Percentiles rank a stretch among this genome's conserved stretches.
Evolutionary conservation across 2,113 vertebrate genomes (phyloP).

Genomic region (Chunga burmeisteri): DNA sequence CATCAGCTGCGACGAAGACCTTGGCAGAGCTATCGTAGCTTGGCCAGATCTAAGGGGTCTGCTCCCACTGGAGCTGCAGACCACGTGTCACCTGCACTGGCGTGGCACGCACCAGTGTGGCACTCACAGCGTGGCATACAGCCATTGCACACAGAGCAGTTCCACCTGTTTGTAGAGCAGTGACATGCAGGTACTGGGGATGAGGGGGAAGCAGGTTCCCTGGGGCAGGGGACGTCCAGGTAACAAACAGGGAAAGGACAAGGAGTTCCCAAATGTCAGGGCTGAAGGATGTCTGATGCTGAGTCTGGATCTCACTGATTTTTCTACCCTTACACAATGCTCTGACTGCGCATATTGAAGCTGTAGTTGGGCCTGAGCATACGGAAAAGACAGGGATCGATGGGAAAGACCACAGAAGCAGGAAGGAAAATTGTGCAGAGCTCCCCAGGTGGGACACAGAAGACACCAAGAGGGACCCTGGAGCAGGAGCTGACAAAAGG

Average conservation of each 20-base stretch:
- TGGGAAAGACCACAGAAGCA: background rate
- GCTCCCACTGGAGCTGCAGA: background rate
- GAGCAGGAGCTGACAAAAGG: background rate
- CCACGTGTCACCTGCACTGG: fast-evolving
- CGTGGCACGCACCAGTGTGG: background rate
- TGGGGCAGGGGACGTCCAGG: background rate
- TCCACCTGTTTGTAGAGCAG: background rate
- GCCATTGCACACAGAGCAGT: fast-evolving
- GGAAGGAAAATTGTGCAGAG: background rate
- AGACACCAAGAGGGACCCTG: fast-evolving
- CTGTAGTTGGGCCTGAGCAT: background rate
- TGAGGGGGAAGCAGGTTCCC: background rate
- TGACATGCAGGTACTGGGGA: background rate
- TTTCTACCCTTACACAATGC: background rate
- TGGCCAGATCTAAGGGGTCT: background rate
- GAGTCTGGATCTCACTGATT: background rate
- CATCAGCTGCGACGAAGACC: background rate
- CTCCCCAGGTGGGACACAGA: fast-evolving
- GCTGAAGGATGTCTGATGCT: background rate
- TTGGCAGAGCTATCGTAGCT: background rate
- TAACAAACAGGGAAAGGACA: background rate
- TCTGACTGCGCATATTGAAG: fast-evolving
- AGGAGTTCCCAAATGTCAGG: background rate
- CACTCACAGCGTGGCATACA: background rate
- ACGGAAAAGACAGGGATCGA: fast-evolving